Conservation (phyloP, 2,888 invertebrate species). For the Ernsta delagoae region DNA sequence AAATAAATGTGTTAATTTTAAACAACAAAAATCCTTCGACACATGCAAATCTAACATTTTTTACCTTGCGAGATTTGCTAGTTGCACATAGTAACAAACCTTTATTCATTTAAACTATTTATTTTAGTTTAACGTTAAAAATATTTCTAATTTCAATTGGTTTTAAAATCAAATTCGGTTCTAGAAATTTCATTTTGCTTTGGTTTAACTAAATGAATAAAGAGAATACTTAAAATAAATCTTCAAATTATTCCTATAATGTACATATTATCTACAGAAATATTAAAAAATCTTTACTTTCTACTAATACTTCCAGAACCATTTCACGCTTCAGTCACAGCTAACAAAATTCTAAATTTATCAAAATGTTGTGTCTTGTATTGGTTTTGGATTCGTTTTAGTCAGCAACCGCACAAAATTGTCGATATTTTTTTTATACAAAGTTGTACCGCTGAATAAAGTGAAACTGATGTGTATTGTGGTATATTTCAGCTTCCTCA, state of each 20-base stretch:
- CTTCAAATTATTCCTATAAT: not conserved
- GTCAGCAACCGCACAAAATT: slow-evolving; percentile 56
- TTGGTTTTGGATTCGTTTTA: slow-evolving; percentile 78
- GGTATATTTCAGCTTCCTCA: slow-evolving; percentile 84
- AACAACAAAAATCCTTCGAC: slow-evolving; percentile 25
- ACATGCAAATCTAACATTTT: slow-evolving; percentile 20
- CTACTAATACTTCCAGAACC: slow-evolving; percentile 74
- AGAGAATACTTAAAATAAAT: not conserved
- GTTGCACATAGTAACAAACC: slow-evolving; percentile 1
- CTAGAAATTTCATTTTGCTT: not conserved
- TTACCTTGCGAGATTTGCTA: slow-evolving; percentile 10
- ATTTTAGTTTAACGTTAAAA: not conserved
- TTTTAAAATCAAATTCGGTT: slow-evolving; percentile 25
- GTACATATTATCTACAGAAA: not conserved
- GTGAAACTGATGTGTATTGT: slow-evolving; percentile 72
- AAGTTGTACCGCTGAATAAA: slow-evolving; percentile 43
- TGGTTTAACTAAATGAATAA: slow-evolving; percentile 2
- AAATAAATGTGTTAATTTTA: slow-evolving; percentile 39
- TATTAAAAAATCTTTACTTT: slow-evolving; percentile 22
- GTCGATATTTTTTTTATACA: slow-evolving; percentile 39
- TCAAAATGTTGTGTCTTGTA: slow-evolving; percentile 83
- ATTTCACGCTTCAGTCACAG: slow-evolving; percentile 80
- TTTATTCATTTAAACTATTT: slow-evolving; percentile 19
- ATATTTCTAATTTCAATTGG: slow-evolving; percentile 25
- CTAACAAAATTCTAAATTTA: slow-evolving; percentile 84